Evolutionary conservation across 2,797 vertebrate genomes (phyloP).

Genomic region (Alca torda): DNA sequence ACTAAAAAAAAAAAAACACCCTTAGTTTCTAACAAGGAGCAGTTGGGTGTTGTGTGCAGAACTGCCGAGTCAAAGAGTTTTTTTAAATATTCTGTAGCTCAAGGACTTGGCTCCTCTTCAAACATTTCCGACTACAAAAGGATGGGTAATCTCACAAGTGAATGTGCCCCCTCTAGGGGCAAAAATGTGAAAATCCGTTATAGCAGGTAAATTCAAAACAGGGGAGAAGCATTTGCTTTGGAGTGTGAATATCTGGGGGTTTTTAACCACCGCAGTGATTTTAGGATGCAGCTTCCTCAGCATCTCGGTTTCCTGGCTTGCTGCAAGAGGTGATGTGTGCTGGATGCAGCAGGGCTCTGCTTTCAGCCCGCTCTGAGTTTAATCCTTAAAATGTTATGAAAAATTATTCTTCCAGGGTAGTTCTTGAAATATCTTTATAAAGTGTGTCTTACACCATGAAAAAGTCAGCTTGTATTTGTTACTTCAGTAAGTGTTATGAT

Average conservation of each 20-base stretch:
- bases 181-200: neutral
- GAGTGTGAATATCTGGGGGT: neutral
- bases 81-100: conserved; percentile 23
- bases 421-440: neutral
- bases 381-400: neutral
- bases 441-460: neutral
- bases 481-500: neutral
- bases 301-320: fast-evolving
- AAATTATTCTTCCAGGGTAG: neutral
- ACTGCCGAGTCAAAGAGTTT: neutral
- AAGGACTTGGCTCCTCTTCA: conserved; percentile 41
- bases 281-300: neutral
- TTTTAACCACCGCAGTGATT: neutral
- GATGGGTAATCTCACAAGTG: neutral
- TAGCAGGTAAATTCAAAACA: neutral
- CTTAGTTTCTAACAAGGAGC: neutral
- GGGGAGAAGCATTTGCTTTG: neutral
- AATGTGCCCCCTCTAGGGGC: conserved; percentile 54
- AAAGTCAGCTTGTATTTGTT: neutral
- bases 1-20: neutral
- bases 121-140: neutral
- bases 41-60: conserved; percentile 5
- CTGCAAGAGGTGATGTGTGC: neutral
- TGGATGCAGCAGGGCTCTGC: neutral
- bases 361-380: neutral